phyloP scores from a whole-genome alignment of 2,797 vertebrate species.

The Tragelaphus oryx region DNA sequence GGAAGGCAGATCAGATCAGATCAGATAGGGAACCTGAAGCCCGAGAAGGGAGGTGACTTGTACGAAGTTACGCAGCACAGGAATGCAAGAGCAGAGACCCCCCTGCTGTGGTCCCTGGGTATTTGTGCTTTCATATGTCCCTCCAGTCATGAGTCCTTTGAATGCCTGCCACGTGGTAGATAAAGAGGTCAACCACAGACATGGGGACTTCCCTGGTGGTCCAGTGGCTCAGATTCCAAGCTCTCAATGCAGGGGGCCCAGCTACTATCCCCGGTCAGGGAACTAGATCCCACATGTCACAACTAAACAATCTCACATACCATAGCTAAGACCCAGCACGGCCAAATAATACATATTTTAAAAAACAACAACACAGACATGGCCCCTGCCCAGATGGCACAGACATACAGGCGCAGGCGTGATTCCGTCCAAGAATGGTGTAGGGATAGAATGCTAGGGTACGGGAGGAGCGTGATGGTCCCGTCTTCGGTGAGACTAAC shows the following conservation, averaged over 20 bases:
- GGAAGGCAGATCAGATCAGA: no score
- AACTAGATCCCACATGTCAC: neutral
- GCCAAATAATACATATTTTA: neutral
- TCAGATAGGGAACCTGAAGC: neutral
- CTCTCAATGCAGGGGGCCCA: neutral
- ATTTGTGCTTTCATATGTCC: neutral
- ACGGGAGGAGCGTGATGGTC: neutral
- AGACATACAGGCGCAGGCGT: neutral
- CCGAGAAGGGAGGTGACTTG: neutral
- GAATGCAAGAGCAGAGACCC: neutral
- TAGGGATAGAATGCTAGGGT: no score
- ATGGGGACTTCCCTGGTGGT: neutral
- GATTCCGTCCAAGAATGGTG: neutral
- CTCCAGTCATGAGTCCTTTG: neutral
- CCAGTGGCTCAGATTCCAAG: neutral
- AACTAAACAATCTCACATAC: neutral
- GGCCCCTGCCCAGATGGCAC: neutral
- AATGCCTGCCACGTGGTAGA: neutral
- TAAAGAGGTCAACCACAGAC: neutral
- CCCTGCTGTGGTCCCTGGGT: neutral
- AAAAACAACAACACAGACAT: neutral
- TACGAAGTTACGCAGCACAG: neutral
- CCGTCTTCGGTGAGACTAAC: neutral
- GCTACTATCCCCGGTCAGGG: neutral
- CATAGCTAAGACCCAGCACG: neutral